phyloP scores from a whole-genome alignment of 2,888 invertebrate species.

The Hirtodrosophila duncani region DNA sequence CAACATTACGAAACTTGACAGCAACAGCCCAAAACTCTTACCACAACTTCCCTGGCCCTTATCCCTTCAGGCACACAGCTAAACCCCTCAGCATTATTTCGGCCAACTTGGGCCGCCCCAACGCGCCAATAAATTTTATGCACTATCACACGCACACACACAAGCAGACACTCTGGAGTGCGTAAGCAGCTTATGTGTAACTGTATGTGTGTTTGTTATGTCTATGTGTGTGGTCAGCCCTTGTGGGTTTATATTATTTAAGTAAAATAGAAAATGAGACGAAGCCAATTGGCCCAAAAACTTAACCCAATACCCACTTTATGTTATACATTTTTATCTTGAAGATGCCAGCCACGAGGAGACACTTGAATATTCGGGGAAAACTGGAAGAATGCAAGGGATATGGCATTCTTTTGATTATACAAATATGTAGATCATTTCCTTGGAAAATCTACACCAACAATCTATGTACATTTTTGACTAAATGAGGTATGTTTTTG shows the following conservation, averaged over 20 bases:
- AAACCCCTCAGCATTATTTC: neutral
- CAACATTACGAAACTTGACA: conserved; percentile 53
- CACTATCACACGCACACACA: conserved; percentile 63
- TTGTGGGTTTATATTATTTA: conserved; percentile 66
- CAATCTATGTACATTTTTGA: no score
- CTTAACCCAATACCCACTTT: conserved; percentile 34
- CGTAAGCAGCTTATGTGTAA: conserved; percentile 58
- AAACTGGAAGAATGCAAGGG: no score
- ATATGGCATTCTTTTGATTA: no score
- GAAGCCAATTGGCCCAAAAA: conserved; percentile 17
- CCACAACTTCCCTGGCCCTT: conserved; percentile 14
- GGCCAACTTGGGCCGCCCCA: conserved; percentile 51
- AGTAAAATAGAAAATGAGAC: conserved; percentile 39
- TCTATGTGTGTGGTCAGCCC: conserved; percentile 37
- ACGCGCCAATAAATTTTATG: conserved; percentile 67
- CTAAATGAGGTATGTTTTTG: no score
- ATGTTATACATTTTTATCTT: conserved; percentile 58
- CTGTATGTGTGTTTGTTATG: conserved; percentile 6
- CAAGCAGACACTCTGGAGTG: conserved; percentile 25
- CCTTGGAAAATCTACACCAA: no score
- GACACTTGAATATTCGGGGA: conserved; percentile 1
- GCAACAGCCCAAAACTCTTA: conserved; percentile 40
- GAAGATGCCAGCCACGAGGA: conserved; percentile 10
- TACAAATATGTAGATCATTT: no score
- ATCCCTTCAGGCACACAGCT: neutral